phyloP scores from a whole-genome alignment of 2,888 invertebrate genomes.

The Portevinia maculata region DNA sequence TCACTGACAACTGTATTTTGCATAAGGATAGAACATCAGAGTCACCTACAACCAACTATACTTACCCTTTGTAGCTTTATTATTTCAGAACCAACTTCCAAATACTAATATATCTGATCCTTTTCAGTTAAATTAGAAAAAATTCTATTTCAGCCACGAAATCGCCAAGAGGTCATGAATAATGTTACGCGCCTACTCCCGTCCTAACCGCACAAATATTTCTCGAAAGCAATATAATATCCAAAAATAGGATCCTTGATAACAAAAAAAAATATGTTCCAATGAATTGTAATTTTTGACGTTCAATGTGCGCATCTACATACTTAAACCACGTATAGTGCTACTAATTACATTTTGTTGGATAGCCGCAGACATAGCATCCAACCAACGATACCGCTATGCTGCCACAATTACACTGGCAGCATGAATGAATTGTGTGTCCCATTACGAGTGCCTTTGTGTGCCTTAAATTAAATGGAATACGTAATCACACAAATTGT shows the following conservation, averaged over 20 bases:
- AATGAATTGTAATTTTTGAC: slow-evolving; percentile 42
- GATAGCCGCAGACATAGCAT: slow-evolving; percentile 56
- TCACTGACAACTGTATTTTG: no score
- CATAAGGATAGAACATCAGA: no score
- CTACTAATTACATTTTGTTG: slow-evolving; percentile 66
- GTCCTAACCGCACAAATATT: no score
- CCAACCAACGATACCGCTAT: slow-evolving; percentile 32
- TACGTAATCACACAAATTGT: slow-evolving; percentile 65
- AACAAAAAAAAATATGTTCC: background rate
- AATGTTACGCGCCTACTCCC: no score
- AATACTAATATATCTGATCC: no score
- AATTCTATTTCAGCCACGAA: no score
- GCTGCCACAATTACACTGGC: slow-evolving; percentile 36
- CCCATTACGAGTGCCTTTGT: slow-evolving; percentile 64
- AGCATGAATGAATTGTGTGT: slow-evolving; percentile 55
- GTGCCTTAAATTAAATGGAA: slow-evolving; percentile 72
- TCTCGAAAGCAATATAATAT: no score
- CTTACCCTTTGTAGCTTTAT: no score
- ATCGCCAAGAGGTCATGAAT: no score
- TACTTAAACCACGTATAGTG: slow-evolving; percentile 39
- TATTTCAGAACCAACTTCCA: no score
- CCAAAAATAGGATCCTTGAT: background rate
- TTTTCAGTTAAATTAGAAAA: no score
- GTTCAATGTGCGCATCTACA: slow-evolving; percentile 12
- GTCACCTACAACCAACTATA: no score